Percentiles rank a stretch among this genome's conserved stretches.
phyloP scores from a whole-genome alignment of 2,797 vertebrate species.

The Alcedo quadribrachys region DNA sequence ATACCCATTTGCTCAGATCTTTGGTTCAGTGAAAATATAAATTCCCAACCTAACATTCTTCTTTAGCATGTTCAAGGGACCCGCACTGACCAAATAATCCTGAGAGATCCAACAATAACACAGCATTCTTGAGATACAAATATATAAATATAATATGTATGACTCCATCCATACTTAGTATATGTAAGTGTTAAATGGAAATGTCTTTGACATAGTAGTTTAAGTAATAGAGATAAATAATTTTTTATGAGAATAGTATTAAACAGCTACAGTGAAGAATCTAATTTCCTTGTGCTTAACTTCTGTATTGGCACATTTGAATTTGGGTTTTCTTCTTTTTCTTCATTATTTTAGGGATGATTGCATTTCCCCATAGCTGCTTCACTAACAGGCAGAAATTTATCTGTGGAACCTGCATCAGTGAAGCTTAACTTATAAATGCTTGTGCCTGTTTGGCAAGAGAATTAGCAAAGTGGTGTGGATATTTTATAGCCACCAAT shows the following conservation, averaged over 20 bases:
- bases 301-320: background rate
- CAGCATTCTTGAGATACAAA: background rate
- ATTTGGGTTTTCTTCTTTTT: slow-evolving; percentile 12
- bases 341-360: background rate
- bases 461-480: slow-evolving; percentile 11
- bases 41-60: background rate
- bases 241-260: background rate
- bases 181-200: background rate
- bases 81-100: background rate
- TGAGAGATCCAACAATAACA: background rate
- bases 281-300: background rate
- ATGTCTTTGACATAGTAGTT: background rate
- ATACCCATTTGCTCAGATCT: background rate
- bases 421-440: background rate
- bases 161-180: background rate
- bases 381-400: background rate
- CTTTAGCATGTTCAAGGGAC: background rate
- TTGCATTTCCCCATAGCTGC: background rate
- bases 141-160: background rate
- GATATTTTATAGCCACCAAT: slow-evolving; percentile 20
- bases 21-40: slow-evolving; percentile 20
- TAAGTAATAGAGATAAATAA: background rate
- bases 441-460: background rate
- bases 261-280: background rate
- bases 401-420: background rate